phyloP scores from a whole-genome alignment of 1,140 invertebrate species.

The Aporrectodea caliginosa region DNA sequence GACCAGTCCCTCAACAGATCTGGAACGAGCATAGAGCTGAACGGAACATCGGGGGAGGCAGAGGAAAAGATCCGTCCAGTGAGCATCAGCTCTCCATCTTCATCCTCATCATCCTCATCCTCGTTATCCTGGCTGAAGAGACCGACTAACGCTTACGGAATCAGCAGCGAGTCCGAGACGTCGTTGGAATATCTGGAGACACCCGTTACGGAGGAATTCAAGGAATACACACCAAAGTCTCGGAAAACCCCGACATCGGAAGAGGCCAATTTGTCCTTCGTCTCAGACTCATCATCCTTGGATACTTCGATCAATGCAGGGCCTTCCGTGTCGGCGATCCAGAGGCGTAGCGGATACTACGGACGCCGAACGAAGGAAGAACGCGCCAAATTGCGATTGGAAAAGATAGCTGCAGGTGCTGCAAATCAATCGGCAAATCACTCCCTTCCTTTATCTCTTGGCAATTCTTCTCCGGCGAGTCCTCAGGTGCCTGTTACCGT shows the following conservation, averaged over 20 bases:
- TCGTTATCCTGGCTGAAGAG: not conserved
- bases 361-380: not conserved
- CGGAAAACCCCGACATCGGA: no score
- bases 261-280: not conserved
- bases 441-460: not conserved
- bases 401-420: not conserved
- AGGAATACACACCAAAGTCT: not conserved
- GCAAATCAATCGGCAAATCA: not conserved
- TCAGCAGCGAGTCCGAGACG: not conserved
- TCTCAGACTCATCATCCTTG: not conserved
- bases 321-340: not conserved
- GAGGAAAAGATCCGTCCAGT: not conserved
- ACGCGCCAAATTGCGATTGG: not conserved
- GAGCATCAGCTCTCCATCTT: not conserved
- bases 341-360: not conserved
- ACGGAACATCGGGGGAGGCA: not conserved
- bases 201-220: not conserved
- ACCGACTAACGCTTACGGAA: not conserved
- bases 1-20: not conserved
- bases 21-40: not conserved
- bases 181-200: not conserved
- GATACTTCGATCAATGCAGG: no score
- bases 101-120: not conserved
- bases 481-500: slow-evolving; percentile 34
- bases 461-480: slow-evolving; percentile 31